Conservation (phyloP, 2,888 invertebrate species). For the Cheilosia urbana region DNA sequence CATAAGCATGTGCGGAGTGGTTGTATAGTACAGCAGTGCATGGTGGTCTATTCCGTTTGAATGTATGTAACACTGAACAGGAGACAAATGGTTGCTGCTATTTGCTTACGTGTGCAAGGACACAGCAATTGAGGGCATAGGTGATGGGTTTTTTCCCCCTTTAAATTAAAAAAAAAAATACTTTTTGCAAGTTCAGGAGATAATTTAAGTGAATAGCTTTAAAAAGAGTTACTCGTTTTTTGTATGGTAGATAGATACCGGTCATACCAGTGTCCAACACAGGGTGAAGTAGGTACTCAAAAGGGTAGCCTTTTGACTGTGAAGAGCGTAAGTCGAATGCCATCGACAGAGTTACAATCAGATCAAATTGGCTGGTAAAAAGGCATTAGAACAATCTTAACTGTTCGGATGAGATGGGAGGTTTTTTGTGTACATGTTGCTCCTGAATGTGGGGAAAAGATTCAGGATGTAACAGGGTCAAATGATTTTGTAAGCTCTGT, state of each 20-base stretch:
- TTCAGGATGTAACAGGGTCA: too few relatives aligned
- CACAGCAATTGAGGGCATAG: conserved; percentile 12
- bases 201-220: conserved; percentile 11
- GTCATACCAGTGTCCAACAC: conserved; percentile 20
- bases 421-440: too few relatives aligned
- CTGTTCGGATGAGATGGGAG: too few relatives aligned
- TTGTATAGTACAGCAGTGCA: background rate
- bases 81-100: conserved; percentile 51
- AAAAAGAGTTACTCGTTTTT: background rate
- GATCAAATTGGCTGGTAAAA: too few relatives aligned
- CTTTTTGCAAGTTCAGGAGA: background rate
- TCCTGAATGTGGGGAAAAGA: too few relatives aligned
- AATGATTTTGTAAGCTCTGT: too few relatives aligned
- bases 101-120: conserved; percentile 49
- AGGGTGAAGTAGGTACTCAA: conserved; percentile 20
- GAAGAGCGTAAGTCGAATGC: too few relatives aligned
- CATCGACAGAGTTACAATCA: too few relatives aligned
- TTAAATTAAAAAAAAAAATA: background rate
- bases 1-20: background rate
- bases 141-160: background rate
- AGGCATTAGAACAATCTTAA: too few relatives aligned
- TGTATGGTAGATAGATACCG: background rate
- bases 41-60: conserved; percentile 22
- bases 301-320: too few relatives aligned
- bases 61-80: conserved; percentile 40